Percentiles rank a stretch among this genome's conserved stretches.
These are phyloP conservation scores for Acrocera orbiculus DNA, from an alignment of 2,888 invertebrate genomes.

Conservation along the genomic window DNA sequence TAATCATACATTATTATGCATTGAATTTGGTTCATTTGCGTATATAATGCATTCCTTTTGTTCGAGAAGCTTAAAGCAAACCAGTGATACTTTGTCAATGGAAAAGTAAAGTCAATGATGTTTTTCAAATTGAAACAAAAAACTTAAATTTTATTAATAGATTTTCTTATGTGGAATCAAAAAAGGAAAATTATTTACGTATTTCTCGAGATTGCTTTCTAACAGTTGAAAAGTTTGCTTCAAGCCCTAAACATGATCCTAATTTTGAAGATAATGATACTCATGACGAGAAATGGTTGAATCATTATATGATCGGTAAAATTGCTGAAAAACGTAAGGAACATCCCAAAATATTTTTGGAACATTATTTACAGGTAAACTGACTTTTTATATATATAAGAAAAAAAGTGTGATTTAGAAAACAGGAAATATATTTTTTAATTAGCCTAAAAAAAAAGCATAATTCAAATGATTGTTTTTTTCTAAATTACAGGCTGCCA, in stretches of 20 bases:
- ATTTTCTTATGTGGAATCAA: constrained; percentile 54
- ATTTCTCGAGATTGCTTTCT: constrained; percentile 64
- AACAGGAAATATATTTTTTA: too few relatives aligned
- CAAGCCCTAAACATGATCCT: constrained; percentile 20
- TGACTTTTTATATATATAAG: neutral
- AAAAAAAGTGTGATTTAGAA: too few relatives aligned
- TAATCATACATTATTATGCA: constrained; percentile 60
- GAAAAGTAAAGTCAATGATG: constrained; percentile 32
- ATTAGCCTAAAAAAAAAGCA: neutral
- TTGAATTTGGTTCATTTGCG: constrained; percentile 79
- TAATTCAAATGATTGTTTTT: neutral
- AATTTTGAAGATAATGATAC: constrained; percentile 23
- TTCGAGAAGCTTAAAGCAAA: constrained; percentile 68
- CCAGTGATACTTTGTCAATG: constrained; percentile 55
- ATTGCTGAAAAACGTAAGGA: constrained; percentile 72
- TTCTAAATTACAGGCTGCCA: constrained; percentile 41
- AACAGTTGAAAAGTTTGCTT: constrained; percentile 44
- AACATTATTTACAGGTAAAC: constrained; percentile 56
- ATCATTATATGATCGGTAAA: constrained; percentile 92
- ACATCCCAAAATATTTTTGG: constrained; percentile 53
- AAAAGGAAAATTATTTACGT: constrained; percentile 62
- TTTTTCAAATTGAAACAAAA: constrained; percentile 3
- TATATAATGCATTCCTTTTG: constrained; percentile 83
- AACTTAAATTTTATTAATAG: constrained; percentile 27
- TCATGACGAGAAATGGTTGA: constrained; percentile 78